Base-by-base conservation (phyloP, 1,140 invertebrate genomes). In the Pseudomyrmex cubaensis region DNA sequence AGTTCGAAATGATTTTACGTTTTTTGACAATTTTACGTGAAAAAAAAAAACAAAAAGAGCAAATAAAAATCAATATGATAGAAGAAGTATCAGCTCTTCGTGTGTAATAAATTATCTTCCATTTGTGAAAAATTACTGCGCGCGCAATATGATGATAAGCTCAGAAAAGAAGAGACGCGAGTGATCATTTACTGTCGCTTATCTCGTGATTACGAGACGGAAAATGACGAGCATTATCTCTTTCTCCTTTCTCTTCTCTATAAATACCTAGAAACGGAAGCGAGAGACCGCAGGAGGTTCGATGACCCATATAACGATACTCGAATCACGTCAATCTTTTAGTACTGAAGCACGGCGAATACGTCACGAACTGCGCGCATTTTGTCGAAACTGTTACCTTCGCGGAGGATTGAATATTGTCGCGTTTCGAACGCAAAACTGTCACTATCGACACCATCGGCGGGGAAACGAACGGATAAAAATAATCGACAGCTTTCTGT, bases 401-500 rank as follows among this genome's bases (percentile, higher is more conserved):
- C 22, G 9, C 12, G 1, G 13, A 15, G 50, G 22, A 2, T 15
- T 5, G 12, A 10, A 46, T 20, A 15, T 25, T 20, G 13, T 17
- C 64, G 54, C n/a, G 25, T 70, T 70, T 59, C 44, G 15, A 25
- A 63, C 25, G 1, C 20, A 20, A 4, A 15, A 20, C 13, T 70
- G 25, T 78, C 20, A 17, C 20, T 80, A 69, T 80, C 54, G 15
- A 44, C 50, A 48, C 13, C 20, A 56, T 48, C 44, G 20, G 44
- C 13, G 15, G 17, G 2, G n/a, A 72, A 87, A 61, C 57, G n/a
- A 64, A 64, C 1, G 44, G 66, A 74, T 78, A 61, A 87, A 86
- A 86, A 78, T 87, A 84, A 86, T 87, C 73, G 69, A 17, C 56
- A 48, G 20, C 59, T 63, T 83, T 25, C 35, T 76, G 57, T 56